Evolutionary conservation across 92 coral and sea anemone species (phyloP).

Genomic region (Palythoa grandiflora): DNA sequence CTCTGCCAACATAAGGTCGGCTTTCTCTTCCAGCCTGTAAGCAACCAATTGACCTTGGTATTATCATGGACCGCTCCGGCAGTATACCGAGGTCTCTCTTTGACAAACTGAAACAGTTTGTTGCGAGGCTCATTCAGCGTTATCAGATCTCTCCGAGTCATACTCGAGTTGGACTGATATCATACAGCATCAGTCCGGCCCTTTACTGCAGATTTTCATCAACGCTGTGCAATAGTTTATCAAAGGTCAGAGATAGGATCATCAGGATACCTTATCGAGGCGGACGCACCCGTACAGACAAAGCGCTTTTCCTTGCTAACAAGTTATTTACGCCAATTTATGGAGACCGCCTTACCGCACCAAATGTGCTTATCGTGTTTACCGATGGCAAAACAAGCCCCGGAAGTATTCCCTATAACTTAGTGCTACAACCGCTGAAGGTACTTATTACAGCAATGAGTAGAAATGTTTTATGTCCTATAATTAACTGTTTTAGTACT

Average conservation of each 20-base stretch:
- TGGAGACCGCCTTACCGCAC: constrained; percentile 28
- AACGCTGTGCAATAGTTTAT: constrained; percentile 14
- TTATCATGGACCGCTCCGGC: constrained; percentile 45
- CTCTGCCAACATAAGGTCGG: background rate
- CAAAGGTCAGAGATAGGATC: constrained; percentile 17
- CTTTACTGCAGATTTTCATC: constrained; percentile 37
- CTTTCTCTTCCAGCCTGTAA: constrained; percentile 14
- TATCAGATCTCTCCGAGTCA: constrained; percentile 25
- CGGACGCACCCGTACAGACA: constrained; percentile 36
- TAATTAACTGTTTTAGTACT: no score
- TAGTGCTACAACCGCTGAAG: constrained; percentile 11
- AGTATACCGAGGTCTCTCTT: constrained; percentile 18
- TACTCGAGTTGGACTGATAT: constrained; percentile 24
- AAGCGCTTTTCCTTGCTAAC: constrained; percentile 8
- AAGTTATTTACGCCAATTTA: constrained; percentile 1
- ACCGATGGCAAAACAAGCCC: constrained; percentile 31
- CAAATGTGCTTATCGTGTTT: constrained; percentile 29
- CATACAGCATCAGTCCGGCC: constrained; percentile 26
- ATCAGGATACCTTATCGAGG: constrained; percentile 13
- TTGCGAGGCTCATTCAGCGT: constrained; percentile 21
- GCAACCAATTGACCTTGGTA: constrained; percentile 41
- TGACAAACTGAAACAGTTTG: constrained; percentile 11
- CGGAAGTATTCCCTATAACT: constrained; percentile 17
- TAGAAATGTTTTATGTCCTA: background rate
- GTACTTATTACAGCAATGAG: background rate